Base-by-base conservation (phyloP, 1,140 invertebrate genomes). In the Caenorhabditis brenneri region DNA sequence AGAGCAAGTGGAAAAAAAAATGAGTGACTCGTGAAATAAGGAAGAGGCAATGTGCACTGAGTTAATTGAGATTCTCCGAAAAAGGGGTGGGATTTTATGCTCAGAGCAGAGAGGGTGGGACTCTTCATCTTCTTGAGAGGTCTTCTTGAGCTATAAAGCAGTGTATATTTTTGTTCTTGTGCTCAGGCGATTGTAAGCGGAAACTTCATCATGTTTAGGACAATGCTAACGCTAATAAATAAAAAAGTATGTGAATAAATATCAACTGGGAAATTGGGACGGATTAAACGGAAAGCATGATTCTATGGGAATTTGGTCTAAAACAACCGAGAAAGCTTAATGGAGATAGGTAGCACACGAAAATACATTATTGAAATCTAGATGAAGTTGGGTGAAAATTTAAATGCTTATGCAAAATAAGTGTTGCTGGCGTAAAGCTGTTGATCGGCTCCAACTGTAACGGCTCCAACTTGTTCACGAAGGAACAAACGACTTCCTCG, bases 341-440 rank as follows among this genome's bases (percentile, higher is more conserved):
- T 42, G 46, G 36, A 46, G 22, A 74, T 42, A 15, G 31, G 58
- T 27, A 65, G n/a, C 19, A 46, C 19, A 33, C n/a, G n/a, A 74
- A 74, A 74, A 74, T 74, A 74, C 65, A 74, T 65, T 65, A 33
- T 33, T 9, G 31, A 36, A 65, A n/a, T 19, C 36, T 19, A n/a
- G 58, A 36, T 33, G 15, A 33, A 33, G 31, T 65, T 65, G 31
- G 9, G n/a, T 19, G 3, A n/a, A 9, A 33, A 12, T 5, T 5
- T 42, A 6, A 12, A 3, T 33, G 16, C 29, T 82, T 90, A 89
- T 29, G 88, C 81, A 58, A 90, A 91, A 83, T 90, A 85, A 48
- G 90, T 89, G 80, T 88, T 91, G 84, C 82, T 87, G 48, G 89
- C 90, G 74, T 90, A 90, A n/a, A 90, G 82, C 29, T 87, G 60